Evolutionary conservation across 2,888 invertebrate species (phyloP), one percentile per base, ranked within the genome.

Genomic region (Agonopterix alstromeriana): DNA sequence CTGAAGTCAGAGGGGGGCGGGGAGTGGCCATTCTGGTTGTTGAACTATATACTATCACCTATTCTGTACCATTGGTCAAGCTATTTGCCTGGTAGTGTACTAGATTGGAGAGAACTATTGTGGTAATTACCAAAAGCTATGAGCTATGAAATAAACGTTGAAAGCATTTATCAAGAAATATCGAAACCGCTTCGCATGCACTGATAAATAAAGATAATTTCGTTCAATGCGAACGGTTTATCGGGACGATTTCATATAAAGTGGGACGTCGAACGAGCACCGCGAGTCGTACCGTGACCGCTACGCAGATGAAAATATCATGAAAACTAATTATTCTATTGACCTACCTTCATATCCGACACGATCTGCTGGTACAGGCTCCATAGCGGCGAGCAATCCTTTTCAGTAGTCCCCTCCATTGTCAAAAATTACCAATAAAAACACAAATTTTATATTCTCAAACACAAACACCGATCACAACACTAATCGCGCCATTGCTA

Each of bases 361-460:
- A 98, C 94, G 67, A 98, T 97, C 82, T 97, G 96, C 86, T 98
- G 97, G 82, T 98, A 98, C 64, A 98, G 92, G 75, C 95, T 96
- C 83, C 98, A 98, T 73, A 98, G 90, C 63, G 96, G 96, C 78
- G 95, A 95, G 79, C 94, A 95, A 89, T 97, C 97, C 82, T 95
- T 92, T 79, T 95, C 95, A 47, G 84, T 82, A 73, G 90, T 92
- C 70, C 91, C 91, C 89, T 94, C 94, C 94, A 94, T 94, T 80
- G 85, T 90, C 77, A 75, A 70, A 74, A 70, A 65, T 59, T 63
- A 62, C 65, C 65, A 7, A 69, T 48, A 61, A 68, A 65, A 75
- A 72, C 70, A 71, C 69, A 55, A 63, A 59, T 70, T 60, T 27
- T 67, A 70, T 65, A 71, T 66, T 57, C 71, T 76, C 67, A 79